Conservation (phyloP, 1,140 invertebrate species). For the Psix sp. region DNA sequence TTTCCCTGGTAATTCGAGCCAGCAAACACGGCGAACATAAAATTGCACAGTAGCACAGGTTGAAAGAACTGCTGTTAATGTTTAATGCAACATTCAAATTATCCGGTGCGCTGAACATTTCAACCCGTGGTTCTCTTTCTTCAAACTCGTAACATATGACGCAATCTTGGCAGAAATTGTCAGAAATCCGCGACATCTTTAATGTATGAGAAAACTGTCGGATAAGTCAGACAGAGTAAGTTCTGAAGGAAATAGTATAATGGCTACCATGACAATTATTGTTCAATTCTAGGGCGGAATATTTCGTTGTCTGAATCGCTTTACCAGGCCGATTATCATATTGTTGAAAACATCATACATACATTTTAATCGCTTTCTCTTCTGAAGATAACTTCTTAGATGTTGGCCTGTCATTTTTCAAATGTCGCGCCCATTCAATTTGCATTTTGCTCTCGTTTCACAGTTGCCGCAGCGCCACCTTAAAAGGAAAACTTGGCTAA, state of each 20-base stretch:
- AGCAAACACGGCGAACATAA: constrained; percentile 63
- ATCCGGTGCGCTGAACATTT: constrained; percentile 34
- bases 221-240: constrained; percentile 14
- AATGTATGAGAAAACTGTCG: constrained; percentile 68
- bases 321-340: constrained; percentile 31
- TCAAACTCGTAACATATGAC: constrained; percentile 67
- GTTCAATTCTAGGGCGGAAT: constrained; percentile 39
- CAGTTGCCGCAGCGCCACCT: background rate
- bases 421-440: constrained; percentile 7
- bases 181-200: constrained; percentile 68
- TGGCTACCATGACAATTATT: constrained; percentile 50
- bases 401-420: too few relatives aligned
- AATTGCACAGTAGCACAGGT: constrained; percentile 64
- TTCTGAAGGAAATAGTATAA: constrained; percentile 49
- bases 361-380: too few relatives aligned
- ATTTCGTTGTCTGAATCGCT: constrained; percentile 35
- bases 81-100: constrained; percentile 75
- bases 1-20: constrained; percentile 18
- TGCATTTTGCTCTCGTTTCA: constrained; percentile 19
- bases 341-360: constrained; percentile 30
- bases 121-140: constrained; percentile 18
- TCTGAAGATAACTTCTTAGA: too few relatives aligned
- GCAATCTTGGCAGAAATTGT: constrained; percentile 72
- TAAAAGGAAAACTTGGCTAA: constrained; percentile 13
- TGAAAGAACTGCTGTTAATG: constrained; percentile 66